Evolutionary conservation across 2,888 invertebrate species (phyloP).

Genomic region (Temnothorax ravouxi): DNA sequence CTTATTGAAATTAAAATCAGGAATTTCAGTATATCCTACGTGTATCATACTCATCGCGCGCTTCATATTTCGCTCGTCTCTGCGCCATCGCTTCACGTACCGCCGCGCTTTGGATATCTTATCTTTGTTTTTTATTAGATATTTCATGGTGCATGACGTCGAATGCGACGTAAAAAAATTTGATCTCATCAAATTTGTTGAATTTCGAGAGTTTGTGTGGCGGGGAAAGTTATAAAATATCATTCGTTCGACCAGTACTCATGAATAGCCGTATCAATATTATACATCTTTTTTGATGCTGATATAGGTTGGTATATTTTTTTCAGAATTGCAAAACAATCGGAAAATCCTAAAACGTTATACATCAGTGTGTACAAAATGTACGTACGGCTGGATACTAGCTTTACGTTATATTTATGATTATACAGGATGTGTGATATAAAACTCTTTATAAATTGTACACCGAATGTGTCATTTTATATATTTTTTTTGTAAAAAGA

Average conservation of each 20-base stretch:
- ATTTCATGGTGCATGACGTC: slow-evolving; percentile 4
- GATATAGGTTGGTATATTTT: slow-evolving; percentile 24
- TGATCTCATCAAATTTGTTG: slow-evolving; percentile 32
- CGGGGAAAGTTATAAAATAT: slow-evolving; percentile 14
- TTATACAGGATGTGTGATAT: slow-evolving; percentile 32
- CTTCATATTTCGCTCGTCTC: slow-evolving; percentile 21
- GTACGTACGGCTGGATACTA: background rate
- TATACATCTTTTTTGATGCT: slow-evolving; percentile 6
- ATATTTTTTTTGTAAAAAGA: slow-evolving; percentile 32
- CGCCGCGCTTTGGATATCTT: slow-evolving; percentile 16
- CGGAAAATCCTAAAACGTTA: slow-evolving; percentile 28
- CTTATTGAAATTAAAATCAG: slow-evolving; percentile 21
- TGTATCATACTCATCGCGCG: background rate
- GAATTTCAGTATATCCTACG: background rate
- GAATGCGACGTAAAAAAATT: slow-evolving; percentile 13
- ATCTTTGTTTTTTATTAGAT: slow-evolving; percentile 16
- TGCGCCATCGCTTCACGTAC: background rate
- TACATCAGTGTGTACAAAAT: slow-evolving; percentile 14
- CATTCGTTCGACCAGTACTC: background rate
- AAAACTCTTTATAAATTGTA: slow-evolving; percentile 41
- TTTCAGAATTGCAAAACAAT: slow-evolving; percentile 26
- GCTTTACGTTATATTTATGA: slow-evolving; percentile 36
- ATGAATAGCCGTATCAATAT: background rate
- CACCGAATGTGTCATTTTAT: slow-evolving; percentile 23
- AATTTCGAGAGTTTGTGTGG: background rate